Percentiles rank a stretch among this genome's conserved stretches.
phyloP scores from a whole-genome alignment of 2,113 vertebrate species.

The Oreochromis tanganicae region DNA sequence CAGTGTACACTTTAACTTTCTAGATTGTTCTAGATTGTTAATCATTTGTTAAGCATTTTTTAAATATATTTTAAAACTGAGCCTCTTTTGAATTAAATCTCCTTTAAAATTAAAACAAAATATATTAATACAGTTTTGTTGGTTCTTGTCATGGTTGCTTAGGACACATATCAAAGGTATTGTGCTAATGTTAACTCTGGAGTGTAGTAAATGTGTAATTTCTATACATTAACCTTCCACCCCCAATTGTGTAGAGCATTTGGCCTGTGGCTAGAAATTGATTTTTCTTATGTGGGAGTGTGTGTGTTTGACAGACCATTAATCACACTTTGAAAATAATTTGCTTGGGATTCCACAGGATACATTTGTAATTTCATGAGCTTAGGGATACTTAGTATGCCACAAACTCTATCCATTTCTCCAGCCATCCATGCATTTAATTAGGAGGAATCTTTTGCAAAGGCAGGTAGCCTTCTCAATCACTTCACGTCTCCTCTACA shows the following conservation, averaged over 20 bases:
- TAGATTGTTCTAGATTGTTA: not conserved
- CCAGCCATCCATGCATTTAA: slow-evolving; percentile 55
- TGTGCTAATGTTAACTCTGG: not conserved
- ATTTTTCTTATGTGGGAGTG: slow-evolving; percentile 18
- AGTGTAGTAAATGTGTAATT: not conserved
- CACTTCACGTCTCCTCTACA: not conserved
- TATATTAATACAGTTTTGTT: not conserved
- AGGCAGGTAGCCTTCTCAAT: slow-evolving; percentile 46
- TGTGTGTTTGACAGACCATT: slow-evolving; percentile 54
- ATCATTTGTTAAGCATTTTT: not conserved
- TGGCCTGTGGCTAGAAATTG: slow-evolving; percentile 30
- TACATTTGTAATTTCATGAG: slow-evolving; percentile 58
- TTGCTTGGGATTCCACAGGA: slow-evolving; percentile 54
- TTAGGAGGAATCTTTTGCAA: slow-evolving; percentile 38
- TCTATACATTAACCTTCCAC: slow-evolving; percentile 23
- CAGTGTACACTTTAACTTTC: not conserved
- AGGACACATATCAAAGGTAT: not conserved
- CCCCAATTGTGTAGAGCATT: slow-evolving; percentile 21
- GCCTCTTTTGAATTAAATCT: not conserved
- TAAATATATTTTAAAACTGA: not conserved
- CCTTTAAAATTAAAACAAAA: not conserved
- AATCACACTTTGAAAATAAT: slow-evolving; percentile 69
- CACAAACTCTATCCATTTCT: slow-evolving; percentile 41
- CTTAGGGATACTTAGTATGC: slow-evolving; percentile 44
- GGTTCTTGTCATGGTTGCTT: not conserved